These are phyloP conservation scores for Cyphomyrus plagiostoma DNA, from an alignment of 2,113 vertebrate genomes.

Conservation along the genomic window DNA sequence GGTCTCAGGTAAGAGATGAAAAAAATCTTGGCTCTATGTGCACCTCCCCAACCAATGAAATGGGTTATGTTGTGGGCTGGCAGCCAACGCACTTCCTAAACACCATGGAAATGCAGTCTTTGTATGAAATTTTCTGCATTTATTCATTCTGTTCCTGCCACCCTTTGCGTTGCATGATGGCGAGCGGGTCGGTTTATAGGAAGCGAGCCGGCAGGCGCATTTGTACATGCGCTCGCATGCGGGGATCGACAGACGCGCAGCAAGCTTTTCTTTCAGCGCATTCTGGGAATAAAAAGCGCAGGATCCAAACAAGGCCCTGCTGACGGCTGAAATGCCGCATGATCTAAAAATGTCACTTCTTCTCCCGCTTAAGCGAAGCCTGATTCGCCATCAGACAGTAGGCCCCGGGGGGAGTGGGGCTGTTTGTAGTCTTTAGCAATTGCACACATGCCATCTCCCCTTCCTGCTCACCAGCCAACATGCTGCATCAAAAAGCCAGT, in stretches of 20 bases:
- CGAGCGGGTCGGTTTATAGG: neutral
- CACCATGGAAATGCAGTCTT: neutral
- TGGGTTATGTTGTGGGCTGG: neutral
- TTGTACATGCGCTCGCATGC: neutral
- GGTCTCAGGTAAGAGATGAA: neutral
- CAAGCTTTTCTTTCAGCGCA: neutral
- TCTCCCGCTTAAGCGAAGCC: neutral
- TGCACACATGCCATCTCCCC: slow-evolving; percentile 25
- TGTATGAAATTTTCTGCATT: neutral
- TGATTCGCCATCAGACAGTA: neutral
- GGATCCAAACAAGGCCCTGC: neutral
- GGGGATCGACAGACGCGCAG: neutral
- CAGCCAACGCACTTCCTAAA: neutral
- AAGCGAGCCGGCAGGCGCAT: neutral
- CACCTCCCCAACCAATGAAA: neutral
- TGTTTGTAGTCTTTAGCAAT: neutral
- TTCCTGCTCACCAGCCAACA: neutral
- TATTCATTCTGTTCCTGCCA: neutral
- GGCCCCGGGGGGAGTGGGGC: neutral
- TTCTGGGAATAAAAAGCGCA: neutral
- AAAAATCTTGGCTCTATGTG: neutral
- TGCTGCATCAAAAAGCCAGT: neutral
- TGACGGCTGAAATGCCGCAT: neutral
- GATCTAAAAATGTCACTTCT: slow-evolving; percentile 11
- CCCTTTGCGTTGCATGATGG: neutral